Evolutionary conservation across 2,797 vertebrate species (phyloP).

Genomic region (Anguilla pacifica): DNA sequence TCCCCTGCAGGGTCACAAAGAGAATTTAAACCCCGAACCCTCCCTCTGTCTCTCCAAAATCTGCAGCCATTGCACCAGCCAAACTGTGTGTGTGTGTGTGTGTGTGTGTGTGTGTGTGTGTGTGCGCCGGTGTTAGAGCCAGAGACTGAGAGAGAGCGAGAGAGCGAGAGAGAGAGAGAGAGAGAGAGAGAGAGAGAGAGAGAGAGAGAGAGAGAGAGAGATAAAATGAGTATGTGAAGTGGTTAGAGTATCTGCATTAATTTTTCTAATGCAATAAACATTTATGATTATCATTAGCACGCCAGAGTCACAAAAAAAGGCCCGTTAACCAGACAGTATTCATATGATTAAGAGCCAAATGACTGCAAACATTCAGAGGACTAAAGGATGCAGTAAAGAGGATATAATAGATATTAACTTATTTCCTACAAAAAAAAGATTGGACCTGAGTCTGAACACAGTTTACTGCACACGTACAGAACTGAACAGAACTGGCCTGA

Average conservation of each 20-base stretch:
- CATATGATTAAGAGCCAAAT: slow-evolving; percentile 40
- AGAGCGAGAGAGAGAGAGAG: too few species aligned
- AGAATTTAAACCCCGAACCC: too few species aligned
- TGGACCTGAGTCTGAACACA: neutral
- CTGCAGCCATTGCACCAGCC: slow-evolving; percentile 25
- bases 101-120: neutral
- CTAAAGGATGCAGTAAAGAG: slow-evolving; percentile 5
- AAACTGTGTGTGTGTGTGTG: slow-evolving; percentile 9
- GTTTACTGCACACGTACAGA: neutral
- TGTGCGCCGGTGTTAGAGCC: neutral
- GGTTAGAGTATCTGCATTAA: slow-evolving; percentile 28
- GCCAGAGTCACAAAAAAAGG: slow-evolving; percentile 22
- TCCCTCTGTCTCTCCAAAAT: slow-evolving; percentile 24
- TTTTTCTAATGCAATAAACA: slow-evolving; percentile 42
- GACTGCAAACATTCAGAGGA: slow-evolving; percentile 16
- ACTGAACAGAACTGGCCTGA: neutral
- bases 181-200: too few species aligned
- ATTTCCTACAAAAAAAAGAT: neutral
- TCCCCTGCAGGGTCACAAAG: too few species aligned
- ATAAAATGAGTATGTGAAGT: slow-evolving; percentile 20
- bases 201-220: neutral
- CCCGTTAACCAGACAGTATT: slow-evolving; percentile 37
- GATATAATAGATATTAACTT: neutral
- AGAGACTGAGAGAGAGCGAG: too few species aligned
- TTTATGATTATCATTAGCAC: slow-evolving; percentile 41